Evolutionary conservation across 2,888 invertebrate genomes (phyloP).

Genomic region (Pedicia rivosa): DNA sequence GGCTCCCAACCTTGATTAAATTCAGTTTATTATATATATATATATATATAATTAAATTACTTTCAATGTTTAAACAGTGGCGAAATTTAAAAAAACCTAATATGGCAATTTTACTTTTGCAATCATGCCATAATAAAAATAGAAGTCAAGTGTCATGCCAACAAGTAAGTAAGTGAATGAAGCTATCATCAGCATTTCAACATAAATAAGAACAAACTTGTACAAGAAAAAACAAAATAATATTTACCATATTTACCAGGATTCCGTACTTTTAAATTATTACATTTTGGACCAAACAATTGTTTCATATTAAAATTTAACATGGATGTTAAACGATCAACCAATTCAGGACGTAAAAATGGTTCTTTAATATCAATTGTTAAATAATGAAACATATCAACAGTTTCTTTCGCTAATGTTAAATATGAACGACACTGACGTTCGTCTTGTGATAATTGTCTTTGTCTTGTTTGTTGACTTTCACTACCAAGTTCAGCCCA

Average conservation of each 20-base stretch:
- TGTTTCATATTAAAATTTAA: slow-evolving; percentile 95
- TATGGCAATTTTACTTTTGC: too few species aligned
- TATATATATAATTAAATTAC: too few species aligned
- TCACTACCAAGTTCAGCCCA: slow-evolving; percentile 52
- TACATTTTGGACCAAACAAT: slow-evolving; percentile 90
- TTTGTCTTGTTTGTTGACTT: slow-evolving; percentile 54
- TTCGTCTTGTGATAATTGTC: slow-evolving; percentile 72
- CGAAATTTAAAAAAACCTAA: too few species aligned
- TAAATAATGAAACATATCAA: slow-evolving; percentile 95
- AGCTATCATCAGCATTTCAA: too few species aligned
- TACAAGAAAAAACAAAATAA: too few species aligned
- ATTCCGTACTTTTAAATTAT: slow-evolving; percentile 79
- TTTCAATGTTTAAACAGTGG: too few species aligned
- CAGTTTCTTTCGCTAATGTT: slow-evolving; percentile 84
- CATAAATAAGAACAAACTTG: too few species aligned
- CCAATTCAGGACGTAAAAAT: slow-evolving; percentile 84
- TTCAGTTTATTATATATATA: too few species aligned
- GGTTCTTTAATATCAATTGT: slow-evolving; percentile 88
- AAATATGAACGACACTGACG: slow-evolving; percentile 80
- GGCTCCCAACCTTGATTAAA: slow-evolving; percentile 99
- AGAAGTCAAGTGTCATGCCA: too few species aligned
- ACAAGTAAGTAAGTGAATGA: too few species aligned
- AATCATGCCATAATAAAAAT: too few species aligned
- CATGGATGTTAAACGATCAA: slow-evolving; percentile 92
- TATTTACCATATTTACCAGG: slow-evolving; percentile 92